phyloP scores from a whole-genome alignment of 2,888 invertebrate species.

The Euspilapteryx auroguttella region DNA sequence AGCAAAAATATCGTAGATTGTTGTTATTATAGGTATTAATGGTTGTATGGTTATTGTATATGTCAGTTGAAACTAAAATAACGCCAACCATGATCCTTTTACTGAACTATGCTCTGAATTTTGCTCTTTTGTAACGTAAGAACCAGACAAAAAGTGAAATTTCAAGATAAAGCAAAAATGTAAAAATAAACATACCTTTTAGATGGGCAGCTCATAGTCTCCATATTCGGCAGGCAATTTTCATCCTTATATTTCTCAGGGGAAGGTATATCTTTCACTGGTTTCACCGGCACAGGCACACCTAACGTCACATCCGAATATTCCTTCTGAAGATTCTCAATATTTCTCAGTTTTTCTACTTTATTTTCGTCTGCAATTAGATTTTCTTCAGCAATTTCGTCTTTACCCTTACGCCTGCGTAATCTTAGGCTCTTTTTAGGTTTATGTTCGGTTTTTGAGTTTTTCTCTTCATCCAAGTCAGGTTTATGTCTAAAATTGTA shows the following conservation, averaged over 20 bases:
- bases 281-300: conserved; percentile 21
- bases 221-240: conserved; percentile 24
- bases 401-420: conserved; percentile 18
- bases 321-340: conserved; percentile 34
- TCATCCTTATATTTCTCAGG: conserved; percentile 26
- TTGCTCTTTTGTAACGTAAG: too few species aligned
- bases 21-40: too few species aligned
- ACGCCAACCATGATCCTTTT: too few species aligned
- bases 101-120: too few species aligned
- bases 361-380: conserved; percentile 12
- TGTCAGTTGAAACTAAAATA: too few species aligned
- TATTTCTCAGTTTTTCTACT: conserved; percentile 26
- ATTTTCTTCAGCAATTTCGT: conserved; percentile 11
- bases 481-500: conserved; percentile 29
- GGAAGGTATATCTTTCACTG: conserved; percentile 28
- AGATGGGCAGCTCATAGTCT: conserved; percentile 36
- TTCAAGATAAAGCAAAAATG: too few species aligned
- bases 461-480: conserved; percentile 9
- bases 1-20: too few species aligned
- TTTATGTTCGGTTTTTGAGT: conserved; percentile 13
- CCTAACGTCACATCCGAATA: conserved; percentile 40
- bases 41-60: too few species aligned
- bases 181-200: conserved; percentile 24
- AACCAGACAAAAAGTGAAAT: too few species aligned
- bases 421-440: conserved; percentile 25